Evolutionary conservation across 1,140 invertebrate genomes (phyloP).

Genomic region (Sycobia sp.): DNA sequence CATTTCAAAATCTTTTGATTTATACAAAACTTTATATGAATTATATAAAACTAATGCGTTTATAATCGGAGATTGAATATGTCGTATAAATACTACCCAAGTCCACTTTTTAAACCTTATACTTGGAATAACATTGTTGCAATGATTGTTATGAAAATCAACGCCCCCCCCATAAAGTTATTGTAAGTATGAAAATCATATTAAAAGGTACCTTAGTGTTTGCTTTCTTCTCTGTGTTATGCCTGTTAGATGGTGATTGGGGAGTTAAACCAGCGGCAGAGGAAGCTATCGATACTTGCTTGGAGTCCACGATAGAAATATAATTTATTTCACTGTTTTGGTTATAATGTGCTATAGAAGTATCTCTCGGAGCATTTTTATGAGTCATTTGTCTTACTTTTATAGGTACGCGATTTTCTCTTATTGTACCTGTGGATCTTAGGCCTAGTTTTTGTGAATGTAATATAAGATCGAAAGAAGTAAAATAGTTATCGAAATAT

Average conservation of each 20-base stretch:
- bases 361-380: background rate
- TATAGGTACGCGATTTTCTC: constrained; percentile 9
- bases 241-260: background rate
- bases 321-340: background rate
- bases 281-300: too few relatives aligned
- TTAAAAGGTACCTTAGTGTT: background rate
- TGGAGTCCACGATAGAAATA: background rate
- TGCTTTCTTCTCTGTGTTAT: background rate
- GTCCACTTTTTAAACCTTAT: too few relatives aligned
- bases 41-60: background rate
- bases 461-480: too few relatives aligned
- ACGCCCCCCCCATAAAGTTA: background rate
- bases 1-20: background rate
- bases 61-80: background rate
- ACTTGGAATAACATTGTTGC: background rate
- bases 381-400: constrained; percentile 2
- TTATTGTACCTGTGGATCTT: too few relatives aligned
- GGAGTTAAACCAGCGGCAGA: too few relatives aligned
- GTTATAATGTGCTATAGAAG: background rate
- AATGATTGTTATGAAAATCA: background rate
- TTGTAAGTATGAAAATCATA: background rate
- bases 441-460: too few relatives aligned
- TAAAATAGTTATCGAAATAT: too few relatives aligned
- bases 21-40: background rate
- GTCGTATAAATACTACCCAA: background rate